Conservation (phyloP, 2,113 vertebrate species). For the Micromys minutus region DNA sequence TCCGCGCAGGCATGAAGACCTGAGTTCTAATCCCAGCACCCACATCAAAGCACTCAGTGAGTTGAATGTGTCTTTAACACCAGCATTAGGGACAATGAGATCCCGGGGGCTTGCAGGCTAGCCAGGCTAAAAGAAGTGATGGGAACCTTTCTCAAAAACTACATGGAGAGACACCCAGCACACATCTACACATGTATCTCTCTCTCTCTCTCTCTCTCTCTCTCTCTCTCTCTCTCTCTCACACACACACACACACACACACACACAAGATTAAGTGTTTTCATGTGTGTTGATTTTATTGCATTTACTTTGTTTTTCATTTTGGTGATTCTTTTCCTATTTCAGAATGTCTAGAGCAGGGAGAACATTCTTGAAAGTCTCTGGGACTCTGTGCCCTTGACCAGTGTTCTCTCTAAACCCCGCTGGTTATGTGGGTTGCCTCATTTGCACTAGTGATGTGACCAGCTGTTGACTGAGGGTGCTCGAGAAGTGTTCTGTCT, state of each 20-base stretch:
- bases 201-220: no score
- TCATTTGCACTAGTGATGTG: not conserved
- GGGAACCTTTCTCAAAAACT: not conserved
- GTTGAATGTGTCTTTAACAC: not conserved
- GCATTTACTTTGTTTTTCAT: conserved; percentile 25
- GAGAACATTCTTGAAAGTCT: conserved; percentile 20
- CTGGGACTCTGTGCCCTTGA: not conserved
- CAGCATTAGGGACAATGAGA: not conserved
- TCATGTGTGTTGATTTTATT: conserved; percentile 29
- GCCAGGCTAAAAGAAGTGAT: not conserved
- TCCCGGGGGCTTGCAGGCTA: not conserved
- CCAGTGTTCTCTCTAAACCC: not conserved
- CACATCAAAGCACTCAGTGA: not conserved
- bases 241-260: no score
- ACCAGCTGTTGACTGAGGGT: not conserved
- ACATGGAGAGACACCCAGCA: no score
- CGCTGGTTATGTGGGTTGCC: conserved; percentile 15
- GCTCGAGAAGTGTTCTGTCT: not conserved
- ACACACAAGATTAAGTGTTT: conserved; percentile 18
- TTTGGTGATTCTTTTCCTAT: conserved; percentile 47
- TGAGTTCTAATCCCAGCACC: not conserved
- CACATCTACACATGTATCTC: no score
- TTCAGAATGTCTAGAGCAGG: conserved; percentile 28
- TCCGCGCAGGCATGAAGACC: not conserved
- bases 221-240: no score